Evolutionary conservation across 1,140 invertebrate species (phyloP), one percentile per base, ranked within the genome.

Genomic region (Babylonia areolata): DNA sequence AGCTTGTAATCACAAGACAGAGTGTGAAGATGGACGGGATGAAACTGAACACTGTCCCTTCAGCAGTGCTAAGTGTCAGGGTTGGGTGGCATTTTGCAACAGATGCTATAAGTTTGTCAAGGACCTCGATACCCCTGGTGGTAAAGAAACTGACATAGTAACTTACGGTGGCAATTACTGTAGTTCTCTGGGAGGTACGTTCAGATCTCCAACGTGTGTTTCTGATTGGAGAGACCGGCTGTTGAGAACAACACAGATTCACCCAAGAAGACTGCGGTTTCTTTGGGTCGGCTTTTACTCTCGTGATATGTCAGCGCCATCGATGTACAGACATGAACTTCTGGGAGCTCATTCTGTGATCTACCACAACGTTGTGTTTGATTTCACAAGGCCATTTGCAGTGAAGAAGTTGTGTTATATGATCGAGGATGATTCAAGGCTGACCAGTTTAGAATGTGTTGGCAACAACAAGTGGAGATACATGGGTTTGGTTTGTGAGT

Each of bases 21-120:
- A 75, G 73, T 75, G 73, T 75, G 33, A 75, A 28, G 73, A 39
- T 39, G 31, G 73, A 33, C 33, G 37, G 33, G 73, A 75, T 39
- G 73, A 75, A 75, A 75, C 11, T 12, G 73, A 75, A 33, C 6
- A 64, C 58, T 75, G 73, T 75, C 73, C 73, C 3, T 75, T 35
- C 31, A 75, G 73, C 73, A 35, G 37, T 39, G 2, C 73, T 75
- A 9, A 35, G 2, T 75, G 73, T 75, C 9, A 75, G 31, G 73
- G 73, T 17, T 6, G 6, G 11, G 33, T 75, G 33, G 12, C 33
- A 2, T 35, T 37, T 28, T 12, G 23, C 11, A 28, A 35, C n/a
- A 33, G 37, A 35, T 75, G 73, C 33, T 75, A 37, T 23, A 11
- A 35, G 12, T 39, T 75, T 35, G 12, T 75, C 31, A 11, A 75